phyloP scores from a whole-genome alignment of 2,797 vertebrate species.

The Corythornis leucogaster region DNA sequence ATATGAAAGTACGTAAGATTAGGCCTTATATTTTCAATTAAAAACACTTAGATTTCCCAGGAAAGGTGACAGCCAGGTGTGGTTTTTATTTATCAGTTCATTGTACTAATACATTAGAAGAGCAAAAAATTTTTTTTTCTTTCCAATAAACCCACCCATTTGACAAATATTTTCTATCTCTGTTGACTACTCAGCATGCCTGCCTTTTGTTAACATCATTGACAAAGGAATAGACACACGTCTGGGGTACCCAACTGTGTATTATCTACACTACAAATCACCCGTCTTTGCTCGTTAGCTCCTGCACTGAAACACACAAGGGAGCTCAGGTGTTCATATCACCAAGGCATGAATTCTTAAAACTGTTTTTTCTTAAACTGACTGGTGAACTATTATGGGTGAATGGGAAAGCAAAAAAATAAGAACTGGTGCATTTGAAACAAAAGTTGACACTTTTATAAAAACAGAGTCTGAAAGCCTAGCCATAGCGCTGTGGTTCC shows the following conservation, averaged over 20 bases:
- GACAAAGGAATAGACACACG: constrained; percentile 45
- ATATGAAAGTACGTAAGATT: not conserved
- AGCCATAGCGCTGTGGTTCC: not conserved
- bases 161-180: constrained; percentile 1
- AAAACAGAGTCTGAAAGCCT: constrained; percentile 31
- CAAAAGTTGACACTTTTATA: constrained; percentile 47
- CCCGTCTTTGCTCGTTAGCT: constrained; percentile 54
- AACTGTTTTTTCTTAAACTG: constrained; percentile 47
- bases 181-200: not conserved
- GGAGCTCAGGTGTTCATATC: constrained; percentile 65
- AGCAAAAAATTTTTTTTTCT: not conserved
- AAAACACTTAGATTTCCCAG: not conserved
- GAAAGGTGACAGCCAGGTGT: not conserved
- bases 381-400: constrained; percentile 35
- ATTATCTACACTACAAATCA: constrained; percentile 69
- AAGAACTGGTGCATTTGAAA: constrained; percentile 32
- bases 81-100: not conserved
- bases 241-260: constrained; percentile 52
- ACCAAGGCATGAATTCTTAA: constrained; percentile 59
- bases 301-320: constrained; percentile 10
- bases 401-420: constrained; percentile 45
- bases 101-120: not conserved
- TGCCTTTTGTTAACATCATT: constrained; percentile 51
- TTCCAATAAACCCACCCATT: not conserved
- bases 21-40: not conserved